Evolutionary conservation across 2,113 vertebrate species (phyloP).

Genomic region (Rhodinocichla rosea): DNA sequence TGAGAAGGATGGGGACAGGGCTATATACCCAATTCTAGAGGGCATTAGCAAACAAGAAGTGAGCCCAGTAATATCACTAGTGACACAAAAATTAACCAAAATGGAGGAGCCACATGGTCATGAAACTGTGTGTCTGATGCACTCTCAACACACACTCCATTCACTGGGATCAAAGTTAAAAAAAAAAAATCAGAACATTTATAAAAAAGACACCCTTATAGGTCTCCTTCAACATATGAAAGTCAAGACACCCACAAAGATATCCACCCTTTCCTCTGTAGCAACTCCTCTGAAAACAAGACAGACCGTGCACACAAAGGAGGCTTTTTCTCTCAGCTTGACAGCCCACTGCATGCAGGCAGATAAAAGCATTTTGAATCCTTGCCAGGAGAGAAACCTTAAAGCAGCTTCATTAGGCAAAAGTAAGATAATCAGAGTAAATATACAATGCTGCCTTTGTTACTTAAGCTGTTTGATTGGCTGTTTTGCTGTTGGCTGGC

Average conservation of each 20-base stretch:
- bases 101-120: neutral
- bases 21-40: neutral
- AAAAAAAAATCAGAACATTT: neutral
- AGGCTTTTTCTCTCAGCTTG: conserved; percentile 47
- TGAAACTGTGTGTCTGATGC: neutral
- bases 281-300: neutral
- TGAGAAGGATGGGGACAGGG: neutral
- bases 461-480: conserved; percentile 61
- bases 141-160: neutral
- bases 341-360: conserved; percentile 43
- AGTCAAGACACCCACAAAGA: conserved; percentile 14
- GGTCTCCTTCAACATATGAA: conserved; percentile 11
- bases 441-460: conserved; percentile 62
- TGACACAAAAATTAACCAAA: neutral
- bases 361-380: conserved; percentile 63
- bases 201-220: neutral
- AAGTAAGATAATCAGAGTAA: conserved; percentile 69
- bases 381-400: conserved; percentile 59
- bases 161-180: neutral
- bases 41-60: neutral
- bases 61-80: neutral
- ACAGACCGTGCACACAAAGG: conserved; percentile 38
- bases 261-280: neutral
- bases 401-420: conserved; percentile 67
- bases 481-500: conserved; percentile 9